These are phyloP conservation scores for Byasa hedistus DNA, from an alignment of 2,888 invertebrate genomes.

Conservation along the genomic window DNA sequence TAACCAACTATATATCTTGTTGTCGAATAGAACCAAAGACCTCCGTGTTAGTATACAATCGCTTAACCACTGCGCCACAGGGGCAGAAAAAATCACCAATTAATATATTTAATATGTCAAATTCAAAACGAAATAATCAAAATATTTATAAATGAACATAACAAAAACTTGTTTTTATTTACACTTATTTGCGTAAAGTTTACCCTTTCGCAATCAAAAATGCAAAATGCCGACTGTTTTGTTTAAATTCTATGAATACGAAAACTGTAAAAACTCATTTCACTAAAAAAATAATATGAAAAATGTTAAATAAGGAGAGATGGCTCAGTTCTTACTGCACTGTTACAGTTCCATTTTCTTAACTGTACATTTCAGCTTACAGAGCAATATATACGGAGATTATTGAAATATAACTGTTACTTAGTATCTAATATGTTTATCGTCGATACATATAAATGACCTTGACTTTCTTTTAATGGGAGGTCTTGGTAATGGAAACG, in stretches of 20 bases:
- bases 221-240: constrained; percentile 37
- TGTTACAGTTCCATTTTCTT: constrained; percentile 63
- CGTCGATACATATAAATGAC: too few relatives aligned
- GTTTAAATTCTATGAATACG: constrained; percentile 46
- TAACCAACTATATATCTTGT: too few relatives aligned
- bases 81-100: too few relatives aligned
- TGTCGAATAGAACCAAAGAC: too few relatives aligned
- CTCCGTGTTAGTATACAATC: too few relatives aligned
- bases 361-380: constrained; percentile 53
- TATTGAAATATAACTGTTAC: neutral
- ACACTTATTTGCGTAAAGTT: constrained; percentile 12
- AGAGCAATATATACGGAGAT: constrained; percentile 44
- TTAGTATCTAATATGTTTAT: neutral
- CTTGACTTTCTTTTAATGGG: too few relatives aligned
- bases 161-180: constrained; percentile 3
- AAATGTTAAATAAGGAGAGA: constrained; percentile 69
- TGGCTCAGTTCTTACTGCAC: constrained; percentile 57
- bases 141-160: constrained; percentile 6
- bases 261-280: constrained; percentile 58
- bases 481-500: too few relatives aligned
- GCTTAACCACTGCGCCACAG: too few relatives aligned
- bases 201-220: constrained; percentile 28
- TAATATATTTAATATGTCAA: too few relatives aligned
- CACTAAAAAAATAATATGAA: constrained; percentile 62
- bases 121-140: too few relatives aligned